These are phyloP conservation scores for Acridotheres tristis DNA, from an alignment of 2,797 vertebrate species.

Conservation along the genomic window DNA sequence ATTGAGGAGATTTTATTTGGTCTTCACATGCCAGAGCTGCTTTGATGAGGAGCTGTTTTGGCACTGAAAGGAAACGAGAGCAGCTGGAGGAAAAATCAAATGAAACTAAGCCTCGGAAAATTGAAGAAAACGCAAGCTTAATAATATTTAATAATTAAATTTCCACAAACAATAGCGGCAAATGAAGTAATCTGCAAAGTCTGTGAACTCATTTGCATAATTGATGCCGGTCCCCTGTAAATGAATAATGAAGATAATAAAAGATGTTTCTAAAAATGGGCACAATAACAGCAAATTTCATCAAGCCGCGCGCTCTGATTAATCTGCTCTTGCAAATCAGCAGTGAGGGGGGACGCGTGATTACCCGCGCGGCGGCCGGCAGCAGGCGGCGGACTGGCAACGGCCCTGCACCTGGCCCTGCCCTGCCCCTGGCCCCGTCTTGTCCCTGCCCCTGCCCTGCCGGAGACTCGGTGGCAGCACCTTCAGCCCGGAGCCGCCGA, in stretches of 20 bases:
- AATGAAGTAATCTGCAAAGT: constrained; percentile 98
- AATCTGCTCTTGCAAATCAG: constrained; percentile 99
- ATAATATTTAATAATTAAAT: constrained; percentile 99
- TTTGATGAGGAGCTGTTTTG: constrained; percentile 91
- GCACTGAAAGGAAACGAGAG: constrained; percentile 88
- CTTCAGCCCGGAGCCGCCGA: too few species aligned
- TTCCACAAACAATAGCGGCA: constrained; percentile 92
- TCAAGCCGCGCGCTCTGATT: constrained; percentile 97
- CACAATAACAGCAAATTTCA: constrained; percentile 99
- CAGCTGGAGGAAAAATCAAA: constrained; percentile 93
- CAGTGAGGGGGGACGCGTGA: constrained; percentile 85
- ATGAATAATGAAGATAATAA: constrained; percentile 99
- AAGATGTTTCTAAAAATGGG: constrained; percentile 99
- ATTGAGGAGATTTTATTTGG: constrained; percentile 95
- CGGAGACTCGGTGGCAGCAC: background rate
- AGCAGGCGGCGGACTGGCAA: constrained; percentile 76
- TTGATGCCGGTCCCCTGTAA: constrained; percentile 93
- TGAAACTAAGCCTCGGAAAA: constrained; percentile 94
- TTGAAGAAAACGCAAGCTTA: constrained; percentile 93
- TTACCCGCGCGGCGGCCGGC: constrained; percentile 87
- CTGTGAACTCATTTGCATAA: constrained; percentile 98
- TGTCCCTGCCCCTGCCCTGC: background rate
- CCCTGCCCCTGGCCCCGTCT: background rate
- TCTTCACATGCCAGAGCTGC: constrained; percentile 86
- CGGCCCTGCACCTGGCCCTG: background rate